Conservation (phyloP, 2,113 vertebrate genomes). For the Saimiri boliviensis region DNA sequence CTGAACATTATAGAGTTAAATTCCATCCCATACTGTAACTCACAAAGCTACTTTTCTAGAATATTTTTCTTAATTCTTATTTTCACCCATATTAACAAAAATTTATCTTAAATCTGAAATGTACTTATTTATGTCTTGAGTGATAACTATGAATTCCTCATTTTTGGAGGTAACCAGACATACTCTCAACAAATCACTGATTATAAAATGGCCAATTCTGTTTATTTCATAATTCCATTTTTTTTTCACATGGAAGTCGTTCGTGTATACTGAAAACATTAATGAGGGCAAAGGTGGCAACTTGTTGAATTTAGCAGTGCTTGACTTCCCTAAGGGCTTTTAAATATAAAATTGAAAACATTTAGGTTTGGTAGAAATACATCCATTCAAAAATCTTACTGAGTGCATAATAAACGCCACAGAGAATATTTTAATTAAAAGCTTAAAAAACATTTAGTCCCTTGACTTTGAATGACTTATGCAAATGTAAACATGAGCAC, state of each 20-base stretch:
- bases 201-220: slow-evolving; percentile 30
- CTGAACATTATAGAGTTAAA: neutral
- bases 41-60: neutral
- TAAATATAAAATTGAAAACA: slow-evolving; percentile 24
- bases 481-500: neutral
- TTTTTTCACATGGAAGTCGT: neutral
- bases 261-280: neutral
- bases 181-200: slow-evolving; percentile 19
- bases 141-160: slow-evolving; percentile 5
- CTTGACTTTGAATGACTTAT: neutral
- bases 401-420: neutral
- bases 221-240: slow-evolving; percentile 53
- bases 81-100: slow-evolving; percentile 39
- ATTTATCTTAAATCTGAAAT: slow-evolving; percentile 19
- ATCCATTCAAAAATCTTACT: neutral
- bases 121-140: slow-evolving; percentile 21
- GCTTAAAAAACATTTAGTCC: neutral
- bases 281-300: neutral
- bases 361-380: slow-evolving; percentile 2
- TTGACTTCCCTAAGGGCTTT: neutral
- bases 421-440: neutral
- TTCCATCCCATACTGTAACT: neutral
- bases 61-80: slow-evolving; percentile 31
- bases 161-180: slow-evolving; percentile 28
- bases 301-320: neutral